Base-by-base conservation (phyloP, 2,113 vertebrate species). In the Pterocles gutturalis region DNA sequence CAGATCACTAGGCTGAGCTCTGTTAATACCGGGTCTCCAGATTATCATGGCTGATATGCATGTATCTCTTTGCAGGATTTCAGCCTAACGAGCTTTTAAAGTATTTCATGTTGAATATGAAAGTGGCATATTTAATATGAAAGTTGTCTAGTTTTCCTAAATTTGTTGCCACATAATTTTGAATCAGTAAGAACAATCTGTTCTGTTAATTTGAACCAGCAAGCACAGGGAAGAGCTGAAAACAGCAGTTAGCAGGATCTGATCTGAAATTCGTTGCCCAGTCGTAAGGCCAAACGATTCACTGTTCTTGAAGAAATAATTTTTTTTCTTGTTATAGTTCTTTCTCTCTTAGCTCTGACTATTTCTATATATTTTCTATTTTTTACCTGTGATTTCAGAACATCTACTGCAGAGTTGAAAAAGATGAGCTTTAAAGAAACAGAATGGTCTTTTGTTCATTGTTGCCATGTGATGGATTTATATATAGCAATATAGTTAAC, bases 141-240 rank as follows among this genome's bases (percentile, higher is more conserved):
- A 95, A 69, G 19, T 90, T 70, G 9, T 64, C 80, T 96, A 33
- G 55, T 72, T 95, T 91, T 87, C 17, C 65, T 87, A 49, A 70
- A 71, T 93, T 89, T 91, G 38, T 94, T 87, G n/a, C 53, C 43
- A 31, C 11, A 6, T 87, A 62, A 54, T 94, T 97, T 87, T 87
- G n/a, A 71, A 65, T 95, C 77, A 19, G 43, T 79, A 61, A 62
- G 72, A 48, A 46, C 91, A 81, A 83, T 95, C 81, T 92, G 73
- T 92, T 95, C 71, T 96, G 85, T 84, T 93, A 89, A 77, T 97
- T 97, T 95, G 45, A 89, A 58, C 81, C 57, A 93, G 58, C 31
- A 72, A 73, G 53, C 85, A 19, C 18, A 62, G 43, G 49, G 65
- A 85, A 51, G 90, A 84, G 45, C 67, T 66, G 15, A 61, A 90